These are phyloP conservation scores for Drosophila aldrichi DNA, from an alignment of 2,888 invertebrate species.

Conservation along the genomic window DNA sequence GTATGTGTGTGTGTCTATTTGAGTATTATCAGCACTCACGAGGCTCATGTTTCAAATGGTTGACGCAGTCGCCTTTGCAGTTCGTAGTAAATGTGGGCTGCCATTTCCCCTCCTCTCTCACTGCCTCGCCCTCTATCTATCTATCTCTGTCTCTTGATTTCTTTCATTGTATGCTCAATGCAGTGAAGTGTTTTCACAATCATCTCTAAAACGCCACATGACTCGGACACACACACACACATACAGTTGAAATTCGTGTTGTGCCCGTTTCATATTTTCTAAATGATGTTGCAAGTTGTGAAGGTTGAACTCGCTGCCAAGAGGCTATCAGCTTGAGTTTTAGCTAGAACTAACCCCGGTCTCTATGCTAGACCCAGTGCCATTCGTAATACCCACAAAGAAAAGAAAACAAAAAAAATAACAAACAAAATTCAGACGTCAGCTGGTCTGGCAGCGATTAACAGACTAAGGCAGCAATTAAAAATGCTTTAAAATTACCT, in stretches of 20 bases:
- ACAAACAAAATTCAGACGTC: constrained; percentile 49
- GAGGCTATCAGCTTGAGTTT: constrained; percentile 15
- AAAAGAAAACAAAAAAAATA: background rate
- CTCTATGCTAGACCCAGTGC: background rate
- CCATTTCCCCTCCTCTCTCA: background rate
- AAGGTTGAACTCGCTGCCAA: constrained; percentile 40
- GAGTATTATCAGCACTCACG: constrained; percentile 72
- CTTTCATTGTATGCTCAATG: background rate
- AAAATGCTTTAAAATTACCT: constrained; percentile 60
- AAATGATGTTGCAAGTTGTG: constrained; percentile 56
- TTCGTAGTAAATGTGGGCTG: constrained; percentile 31
- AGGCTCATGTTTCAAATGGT: constrained; percentile 72
- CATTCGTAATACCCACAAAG: background rate
- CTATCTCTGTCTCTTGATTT: too few relatives aligned
- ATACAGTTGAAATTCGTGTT: constrained; percentile 38
- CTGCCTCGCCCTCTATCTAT: background rate
- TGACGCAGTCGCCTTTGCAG: constrained; percentile 42
- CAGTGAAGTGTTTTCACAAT: constrained; percentile 67
- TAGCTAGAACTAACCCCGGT: background rate
- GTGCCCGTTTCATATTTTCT: constrained; percentile 36
- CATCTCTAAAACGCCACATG: constrained; percentile 44
- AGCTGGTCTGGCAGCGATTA: constrained; percentile 63
- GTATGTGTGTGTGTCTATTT: constrained; percentile 4
- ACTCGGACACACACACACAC: constrained; percentile 25
- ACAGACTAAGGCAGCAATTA: constrained; percentile 60